phyloP scores from a whole-genome alignment of 2,797 vertebrate species.

The Lycodopsis pacificus region DNA sequence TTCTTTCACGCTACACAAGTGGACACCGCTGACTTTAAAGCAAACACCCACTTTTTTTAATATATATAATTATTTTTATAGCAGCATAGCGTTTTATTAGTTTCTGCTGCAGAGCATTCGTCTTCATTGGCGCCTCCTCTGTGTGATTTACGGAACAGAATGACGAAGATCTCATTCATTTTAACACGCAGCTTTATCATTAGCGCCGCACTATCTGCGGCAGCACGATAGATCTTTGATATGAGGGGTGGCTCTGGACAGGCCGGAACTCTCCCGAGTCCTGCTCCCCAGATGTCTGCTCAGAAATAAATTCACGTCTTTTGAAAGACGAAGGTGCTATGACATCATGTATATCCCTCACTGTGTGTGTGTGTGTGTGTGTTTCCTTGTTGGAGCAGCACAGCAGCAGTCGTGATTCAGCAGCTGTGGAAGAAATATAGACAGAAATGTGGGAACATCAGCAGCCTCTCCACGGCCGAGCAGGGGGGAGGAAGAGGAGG shows the following conservation, averaged over 20 bases:
- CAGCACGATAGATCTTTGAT: slow-evolving; percentile 64
- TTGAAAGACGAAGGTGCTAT: slow-evolving; percentile 56
- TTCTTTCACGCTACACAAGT: slow-evolving; percentile 13
- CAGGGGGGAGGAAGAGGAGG: slow-evolving; percentile 23
- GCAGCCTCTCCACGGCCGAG: slow-evolving; percentile 45
- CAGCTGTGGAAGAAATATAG: slow-evolving; percentile 76
- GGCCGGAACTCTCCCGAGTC: slow-evolving; percentile 57
- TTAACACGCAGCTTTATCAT: slow-evolving; percentile 73
- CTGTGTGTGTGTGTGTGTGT: slow-evolving; percentile 27
- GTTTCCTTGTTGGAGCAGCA: slow-evolving; percentile 69
- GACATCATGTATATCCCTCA: slow-evolving; percentile 66
- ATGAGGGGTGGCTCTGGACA: slow-evolving; percentile 59
- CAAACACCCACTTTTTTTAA: slow-evolving; percentile 22
- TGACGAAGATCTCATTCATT: slow-evolving; percentile 72
- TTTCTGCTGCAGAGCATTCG: slow-evolving; percentile 69
- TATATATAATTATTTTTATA: slow-evolving; percentile 46
- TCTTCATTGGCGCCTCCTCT: slow-evolving; percentile 72
- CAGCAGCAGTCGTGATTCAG: slow-evolving; percentile 81
- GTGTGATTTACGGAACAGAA: slow-evolving; percentile 66
- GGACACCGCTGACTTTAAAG: slow-evolving; percentile 2
- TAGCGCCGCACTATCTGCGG: slow-evolving; percentile 62
- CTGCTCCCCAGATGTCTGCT: slow-evolving; percentile 74
- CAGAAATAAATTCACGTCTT: slow-evolving; percentile 62
- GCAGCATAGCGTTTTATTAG: slow-evolving; percentile 57
- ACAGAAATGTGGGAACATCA: slow-evolving; percentile 64